Base-by-base conservation (phyloP, 2,888 invertebrate species). In the Ennomos erosarius region DNA sequence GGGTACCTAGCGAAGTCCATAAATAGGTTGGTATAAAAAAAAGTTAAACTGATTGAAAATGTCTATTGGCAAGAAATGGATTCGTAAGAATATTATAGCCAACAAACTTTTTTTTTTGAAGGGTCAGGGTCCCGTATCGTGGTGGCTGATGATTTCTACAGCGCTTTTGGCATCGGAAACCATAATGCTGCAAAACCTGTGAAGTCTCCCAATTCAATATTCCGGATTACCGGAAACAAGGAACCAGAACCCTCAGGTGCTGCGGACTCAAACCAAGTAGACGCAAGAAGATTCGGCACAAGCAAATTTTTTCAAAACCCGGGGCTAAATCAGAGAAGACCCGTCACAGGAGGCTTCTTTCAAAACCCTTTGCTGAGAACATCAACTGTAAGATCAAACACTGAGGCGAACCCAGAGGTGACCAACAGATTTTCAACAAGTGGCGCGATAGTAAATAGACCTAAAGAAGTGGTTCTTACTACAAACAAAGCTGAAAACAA, bases 391-490 rank as follows among this genome's bases (percentile, higher is more conserved):
- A 26, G 9, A 26, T 0, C 40, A 10, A 33, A 0, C 34, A 10
- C 12, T 38, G 39, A 60, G 53, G 42, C 67, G 60, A 47, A 65
- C 63, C 52, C 10, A 50, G 38, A 44, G n/a, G 46, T 69, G 38
- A 70, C 66, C 3, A 10, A 72, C 10, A 52, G 49, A 33, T 71
- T 66, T 43, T 69, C 73, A 12, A 62, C 40, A 9, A 65, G 69
- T 0, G 67, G 61, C 8, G 56, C 69, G 8, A 45, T 76, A 10
- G 50, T 79, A 10, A 68, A 75, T 5, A 59, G 59, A 45, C 61
- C 81, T 26, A 74, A 71, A 57, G 70, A 71, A 26, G 26, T 26
- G 1, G 26, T 6, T 26, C 5, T 4, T 26, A 39, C 35, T 37
- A 11, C 10, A 37, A 33, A 48, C 33, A 35, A 39, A 16, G 16